These are phyloP conservation scores for Chironomus tentans DNA, from an alignment of 2,888 invertebrate species.

Conservation along the genomic window DNA sequence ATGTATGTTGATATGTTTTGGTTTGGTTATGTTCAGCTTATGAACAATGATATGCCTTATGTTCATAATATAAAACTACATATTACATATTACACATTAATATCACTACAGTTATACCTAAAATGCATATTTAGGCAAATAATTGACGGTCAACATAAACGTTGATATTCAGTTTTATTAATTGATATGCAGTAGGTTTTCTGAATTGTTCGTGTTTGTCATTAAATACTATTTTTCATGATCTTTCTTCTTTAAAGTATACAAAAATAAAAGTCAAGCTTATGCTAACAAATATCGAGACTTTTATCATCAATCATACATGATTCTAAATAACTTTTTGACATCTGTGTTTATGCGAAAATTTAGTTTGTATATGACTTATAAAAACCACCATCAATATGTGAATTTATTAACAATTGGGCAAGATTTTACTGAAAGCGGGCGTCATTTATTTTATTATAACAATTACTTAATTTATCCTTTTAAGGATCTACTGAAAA, in stretches of 20 bases:
- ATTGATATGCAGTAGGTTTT: constrained; percentile 26
- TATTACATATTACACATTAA: neutral
- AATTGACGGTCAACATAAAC: constrained; percentile 19
- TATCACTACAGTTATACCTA: neutral
- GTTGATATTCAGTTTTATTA: constrained; percentile 12
- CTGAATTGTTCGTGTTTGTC: neutral
- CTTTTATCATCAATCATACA: too few species aligned
- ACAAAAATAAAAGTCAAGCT: too few species aligned
- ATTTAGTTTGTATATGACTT: neutral
- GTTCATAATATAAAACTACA: neutral
- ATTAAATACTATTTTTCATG: too few species aligned
- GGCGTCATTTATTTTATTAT: neutral
- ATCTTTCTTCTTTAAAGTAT: too few species aligned
- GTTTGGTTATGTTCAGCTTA: neutral
- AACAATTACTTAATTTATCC: too few species aligned
- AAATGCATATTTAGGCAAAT: constrained; percentile 11
- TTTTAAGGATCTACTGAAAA: too few species aligned
- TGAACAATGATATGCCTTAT: neutral
- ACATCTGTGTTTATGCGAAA: neutral
- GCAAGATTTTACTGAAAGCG: constrained; percentile 26
- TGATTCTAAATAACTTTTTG: too few species aligned
- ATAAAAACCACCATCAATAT: neutral
- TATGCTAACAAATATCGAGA: too few species aligned
- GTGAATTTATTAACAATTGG: constrained; percentile 7
- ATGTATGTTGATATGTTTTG: constrained; percentile 23